Evolutionary conservation across 2,797 vertebrate species (phyloP).

Genomic region (Pipistrellus pipistrellus): DNA sequence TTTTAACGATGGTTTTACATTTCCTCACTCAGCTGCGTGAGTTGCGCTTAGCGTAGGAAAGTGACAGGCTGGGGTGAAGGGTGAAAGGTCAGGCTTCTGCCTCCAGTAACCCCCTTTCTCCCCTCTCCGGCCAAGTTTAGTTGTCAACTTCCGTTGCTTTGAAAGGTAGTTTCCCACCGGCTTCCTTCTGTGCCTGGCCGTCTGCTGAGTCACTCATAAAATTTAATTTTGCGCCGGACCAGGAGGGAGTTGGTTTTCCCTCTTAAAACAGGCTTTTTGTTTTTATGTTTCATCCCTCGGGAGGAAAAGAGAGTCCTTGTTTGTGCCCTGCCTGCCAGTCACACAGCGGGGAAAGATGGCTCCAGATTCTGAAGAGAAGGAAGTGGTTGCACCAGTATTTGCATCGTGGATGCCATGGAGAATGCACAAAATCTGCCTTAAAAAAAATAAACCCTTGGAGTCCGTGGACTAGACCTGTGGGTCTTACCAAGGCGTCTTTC

Average conservation of each 20-base stretch:
- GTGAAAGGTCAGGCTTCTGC: slow-evolving; percentile 44
- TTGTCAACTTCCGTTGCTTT: slow-evolving; percentile 54
- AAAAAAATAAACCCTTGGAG: neutral
- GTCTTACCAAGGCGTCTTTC: neutral
- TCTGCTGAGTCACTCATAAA: slow-evolving; percentile 59
- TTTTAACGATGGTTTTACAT: slow-evolving; percentile 48
- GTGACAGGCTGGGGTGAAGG: slow-evolving; percentile 26
- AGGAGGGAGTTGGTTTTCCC: neutral
- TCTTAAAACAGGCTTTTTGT: slow-evolving; percentile 46
- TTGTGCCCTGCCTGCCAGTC: neutral
- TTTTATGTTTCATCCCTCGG: slow-evolving; percentile 32
- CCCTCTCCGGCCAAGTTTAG: neutral
- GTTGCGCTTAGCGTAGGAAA: slow-evolving; percentile 63
- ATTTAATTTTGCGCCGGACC: slow-evolving; percentile 64
- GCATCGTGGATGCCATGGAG: neutral
- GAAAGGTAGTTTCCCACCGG: slow-evolving; percentile 21
- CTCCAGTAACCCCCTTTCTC: neutral
- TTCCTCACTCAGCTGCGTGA: neutral
- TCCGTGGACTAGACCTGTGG: neutral
- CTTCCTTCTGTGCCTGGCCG: neutral
- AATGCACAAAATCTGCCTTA: neutral
- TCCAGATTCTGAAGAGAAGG: neutral
- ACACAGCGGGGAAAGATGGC: neutral
- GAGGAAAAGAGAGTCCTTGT: neutral
- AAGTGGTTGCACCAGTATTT: neutral